Base-by-base conservation (phyloP, 35 echinoderm and acorn worm genomes). In the Eucidaris tribuloides region DNA sequence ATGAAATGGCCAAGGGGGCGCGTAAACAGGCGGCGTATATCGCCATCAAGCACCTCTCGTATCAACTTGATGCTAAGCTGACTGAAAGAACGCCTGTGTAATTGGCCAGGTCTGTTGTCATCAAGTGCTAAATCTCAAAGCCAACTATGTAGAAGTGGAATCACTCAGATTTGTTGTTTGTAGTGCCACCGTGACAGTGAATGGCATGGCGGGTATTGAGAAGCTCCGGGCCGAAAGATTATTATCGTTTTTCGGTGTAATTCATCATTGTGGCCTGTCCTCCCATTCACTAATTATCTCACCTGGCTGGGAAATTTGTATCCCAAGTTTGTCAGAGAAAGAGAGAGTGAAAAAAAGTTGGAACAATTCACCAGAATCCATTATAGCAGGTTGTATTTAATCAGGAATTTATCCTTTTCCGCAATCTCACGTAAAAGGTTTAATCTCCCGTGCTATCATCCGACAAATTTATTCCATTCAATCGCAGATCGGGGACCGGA, bases 381-480 rank as follows among this genome's bases (percentile, higher is more conserved):
- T 74, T n/a, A 74, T 40, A 74, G 44, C 44, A 24, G 68, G 14
- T 74, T 22, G 68, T 74, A 44, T 74, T 74, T 74, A 74, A 74
- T 74, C 68, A 74, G 44, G 68, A 40, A 74, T 74, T 42, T n/a
- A 74, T 36, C 68, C 36, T 19, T 38, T 40, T 7, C 44, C 68
- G 2, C 36, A 74, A 74, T 74, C 68, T 74, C 11, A 74, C 25
- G 68, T 41, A 74, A 74, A 44, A 74, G 63, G 68, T 74, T 74
- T 74, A 74, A 74, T 74, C 68, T 74, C 37, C 14, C 35, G 68
- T 15, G n/a, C 38, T 74, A 44, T 74, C 68, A 74, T 74, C 68
- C 40, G 29, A 18, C 68, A 41, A 44, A 74, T 74, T 44, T 74
- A 27, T 74, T 74, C 68, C 68, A 24, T n/a, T n/a, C n/a, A n/a